Conservation (phyloP, 2,888 invertebrate genomes). For the Monoplex corrugatus region DNA sequence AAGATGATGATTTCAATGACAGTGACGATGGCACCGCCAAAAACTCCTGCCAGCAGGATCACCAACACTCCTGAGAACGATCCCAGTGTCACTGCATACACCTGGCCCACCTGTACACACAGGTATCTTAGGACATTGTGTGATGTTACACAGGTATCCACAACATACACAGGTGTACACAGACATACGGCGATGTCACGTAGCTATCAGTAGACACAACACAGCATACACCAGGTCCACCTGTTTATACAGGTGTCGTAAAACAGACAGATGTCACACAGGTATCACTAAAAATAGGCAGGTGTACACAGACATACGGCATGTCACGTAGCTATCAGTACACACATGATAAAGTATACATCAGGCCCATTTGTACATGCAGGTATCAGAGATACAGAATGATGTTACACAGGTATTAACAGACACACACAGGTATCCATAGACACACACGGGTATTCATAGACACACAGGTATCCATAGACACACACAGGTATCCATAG, state of each 20-base stretch:
- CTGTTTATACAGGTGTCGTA: neutral
- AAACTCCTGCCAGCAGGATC: slow-evolving; percentile 67
- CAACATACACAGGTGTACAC: neutral
- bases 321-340: neutral
- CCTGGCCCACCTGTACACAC: slow-evolving; percentile 29
- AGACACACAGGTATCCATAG: neutral
- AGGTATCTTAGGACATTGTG: too few species aligned
- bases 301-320: neutral
- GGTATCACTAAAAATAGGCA: neutral
- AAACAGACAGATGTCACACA: neutral
- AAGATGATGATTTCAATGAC: slow-evolving; percentile 66
- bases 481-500: neutral
- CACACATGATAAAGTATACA: too few species aligned
- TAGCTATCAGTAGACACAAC: neutral
- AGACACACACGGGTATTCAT: neutral
- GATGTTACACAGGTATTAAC: neutral
- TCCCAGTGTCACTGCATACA: slow-evolving; percentile 64
- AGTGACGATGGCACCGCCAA: slow-evolving; percentile 68
- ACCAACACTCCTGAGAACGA: slow-evolving; percentile 72
- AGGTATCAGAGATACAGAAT: neutral
- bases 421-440: slow-evolving; percentile 1
- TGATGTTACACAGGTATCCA: neutral
- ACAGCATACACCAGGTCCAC: neutral
- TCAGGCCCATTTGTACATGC: neutral
- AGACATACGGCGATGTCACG: neutral